Evolutionary conservation across 2,113 vertebrate genomes (phyloP).

Genomic region (Chascanopsetta lugubris): DNA sequence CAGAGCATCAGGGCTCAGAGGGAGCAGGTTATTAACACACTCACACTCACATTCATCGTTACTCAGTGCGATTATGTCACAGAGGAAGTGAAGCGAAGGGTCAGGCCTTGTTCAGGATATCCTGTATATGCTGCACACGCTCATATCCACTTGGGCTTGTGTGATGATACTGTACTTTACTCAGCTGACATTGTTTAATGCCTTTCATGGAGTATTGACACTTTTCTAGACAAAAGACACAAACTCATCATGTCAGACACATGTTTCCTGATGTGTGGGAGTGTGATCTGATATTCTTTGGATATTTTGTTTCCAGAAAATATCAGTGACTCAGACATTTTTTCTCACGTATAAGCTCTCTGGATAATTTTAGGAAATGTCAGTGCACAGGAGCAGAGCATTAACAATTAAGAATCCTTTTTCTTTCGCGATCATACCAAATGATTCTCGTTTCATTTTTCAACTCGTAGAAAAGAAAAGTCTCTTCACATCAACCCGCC

Average conservation of each 20-base stretch:
- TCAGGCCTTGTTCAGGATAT: constrained; percentile 76
- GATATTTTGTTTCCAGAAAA: too few relatives aligned
- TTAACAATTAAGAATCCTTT: too few relatives aligned
- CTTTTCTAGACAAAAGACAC: too few relatives aligned
- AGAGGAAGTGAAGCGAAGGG: constrained; percentile 51
- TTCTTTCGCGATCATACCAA: neutral
- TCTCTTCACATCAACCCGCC: constrained; percentile 73
- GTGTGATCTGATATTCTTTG: too few relatives aligned
- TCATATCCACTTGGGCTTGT: constrained; percentile 17
- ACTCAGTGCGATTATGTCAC: neutral
- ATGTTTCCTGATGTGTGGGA: too few relatives aligned
- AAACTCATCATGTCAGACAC: too few relatives aligned
- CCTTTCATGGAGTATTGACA: too few relatives aligned
- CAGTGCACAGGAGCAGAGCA: too few relatives aligned
- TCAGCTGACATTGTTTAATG: too few relatives aligned
- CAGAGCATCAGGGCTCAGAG: constrained; percentile 82
- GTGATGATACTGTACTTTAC: neutral
- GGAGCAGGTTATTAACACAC: constrained; percentile 84
- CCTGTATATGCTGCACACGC: constrained; percentile 66
- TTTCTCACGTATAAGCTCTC: too few relatives aligned
- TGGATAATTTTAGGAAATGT: too few relatives aligned
- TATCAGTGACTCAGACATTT: too few relatives aligned
- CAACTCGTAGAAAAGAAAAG: constrained; percentile 83
- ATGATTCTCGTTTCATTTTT: neutral
- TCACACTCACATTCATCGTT: neutral